Percentiles rank a stretch among this genome's conserved stretches.
These are phyloP conservation scores for Channa maculata DNA, from an alignment of 2,113 vertebrate genomes.

Conservation along the genomic window DNA sequence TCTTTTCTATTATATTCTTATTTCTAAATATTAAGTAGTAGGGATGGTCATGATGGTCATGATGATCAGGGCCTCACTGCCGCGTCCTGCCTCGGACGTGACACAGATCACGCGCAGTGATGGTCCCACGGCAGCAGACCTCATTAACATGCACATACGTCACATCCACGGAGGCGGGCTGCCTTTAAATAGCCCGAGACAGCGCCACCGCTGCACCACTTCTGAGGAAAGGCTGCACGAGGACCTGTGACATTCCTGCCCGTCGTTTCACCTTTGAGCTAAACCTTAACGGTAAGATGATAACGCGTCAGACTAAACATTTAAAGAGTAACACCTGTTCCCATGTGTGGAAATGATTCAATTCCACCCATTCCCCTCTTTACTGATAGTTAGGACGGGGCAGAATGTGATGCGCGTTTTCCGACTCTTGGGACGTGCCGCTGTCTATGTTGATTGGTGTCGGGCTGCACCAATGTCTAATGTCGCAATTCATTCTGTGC, in stretches of 20 bases:
- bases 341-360: rapidly evolving
- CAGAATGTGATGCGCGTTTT: conserved; percentile 10
- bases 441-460: neutral
- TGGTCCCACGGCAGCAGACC: neutral
- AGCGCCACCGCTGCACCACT: conserved; percentile 28
- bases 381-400: neutral
- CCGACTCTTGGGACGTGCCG: neutral
- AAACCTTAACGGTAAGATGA: conserved; percentile 53
- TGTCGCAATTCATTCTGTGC: no score
- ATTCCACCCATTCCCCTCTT: no score
- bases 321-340: no score
- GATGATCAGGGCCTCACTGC: neutral
- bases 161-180: neutral
- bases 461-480: no score
- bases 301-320: rapidly evolving
- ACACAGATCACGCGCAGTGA: conserved; percentile 44
- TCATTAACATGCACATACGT: conserved; percentile 12
- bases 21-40: no score
- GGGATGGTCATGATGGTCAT: no score
- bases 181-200: conserved; percentile 63
- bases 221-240: conserved; percentile 54
- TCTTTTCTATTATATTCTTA: no score
- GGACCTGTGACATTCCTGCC: conserved; percentile 54
- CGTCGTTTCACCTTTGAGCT: neutral
- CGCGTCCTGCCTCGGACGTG: conserved; percentile 73